Evolutionary conservation across 2,888 invertebrate species (phyloP), one percentile per base, ranked within the genome.

Genomic region (Drosophila limbata): DNA sequence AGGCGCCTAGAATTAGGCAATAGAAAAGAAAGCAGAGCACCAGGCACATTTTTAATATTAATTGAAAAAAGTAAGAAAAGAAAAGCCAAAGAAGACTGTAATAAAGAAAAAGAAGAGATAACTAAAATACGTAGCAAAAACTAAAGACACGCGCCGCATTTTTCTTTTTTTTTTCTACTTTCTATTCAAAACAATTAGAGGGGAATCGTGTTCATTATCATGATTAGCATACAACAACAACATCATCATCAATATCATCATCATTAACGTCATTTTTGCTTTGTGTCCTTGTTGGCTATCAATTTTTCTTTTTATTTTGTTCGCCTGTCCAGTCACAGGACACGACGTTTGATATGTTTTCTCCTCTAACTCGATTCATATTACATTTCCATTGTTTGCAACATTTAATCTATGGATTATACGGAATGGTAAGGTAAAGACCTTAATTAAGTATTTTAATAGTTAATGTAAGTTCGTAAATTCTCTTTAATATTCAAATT

Each of bases 1-100:
- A 81, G 71, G 61, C 73, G 81, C 68, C 73, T 56, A 48, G 63
- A 73, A 69, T 69, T 70, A 70, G 82, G 72, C 81, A 70, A 71
- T 53, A 61, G 37, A 48, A 72, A 69, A 35, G 57, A 57, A 47
- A 55, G 42, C 52, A 63, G 37, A 53, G 50, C 42, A 61, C 37
- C 21, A 53, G 31, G 39, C 21, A 45, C 51, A 52, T 11, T 60
- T 73, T 59, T 31, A 67, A 56, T 59, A 44, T 55, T 56, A 57
- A 68, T 51, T 62, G 62, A 51, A 66, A 74, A 21, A 56, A 62
- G 1, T 2, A 25, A 62, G 0, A 0, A 25, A 6, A 21, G 9
- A 9, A 4, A 31, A 17, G 15, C 25, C 25, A 15, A 39, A 15
- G 40, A 17, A 28, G 39, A 35, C 15, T 15, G 13, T 44, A 69